Percentiles rank a stretch among this genome's conserved stretches.
phyloP scores from a whole-genome alignment of 2,888 invertebrate genomes.

The Macropis europaea region DNA sequence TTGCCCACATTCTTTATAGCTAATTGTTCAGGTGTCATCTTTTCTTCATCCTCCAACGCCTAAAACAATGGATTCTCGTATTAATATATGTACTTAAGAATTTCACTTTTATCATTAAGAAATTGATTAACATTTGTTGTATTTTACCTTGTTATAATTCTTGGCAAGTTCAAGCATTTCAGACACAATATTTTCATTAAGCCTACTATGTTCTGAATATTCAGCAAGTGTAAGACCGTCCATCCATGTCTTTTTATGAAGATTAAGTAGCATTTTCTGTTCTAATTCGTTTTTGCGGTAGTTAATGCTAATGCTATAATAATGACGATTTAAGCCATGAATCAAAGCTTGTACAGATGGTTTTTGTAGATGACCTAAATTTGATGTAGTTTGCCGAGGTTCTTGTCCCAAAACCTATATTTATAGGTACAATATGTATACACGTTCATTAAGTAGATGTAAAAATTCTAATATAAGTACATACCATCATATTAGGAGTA shows the following conservation, averaged over 20 bases:
- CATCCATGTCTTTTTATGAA: slow-evolving; percentile 99
- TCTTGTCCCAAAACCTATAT: slow-evolving; percentile 91
- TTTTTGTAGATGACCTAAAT: slow-evolving; percentile 98
- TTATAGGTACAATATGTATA: slow-evolving; percentile 14
- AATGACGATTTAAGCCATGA: slow-evolving; percentile 98
- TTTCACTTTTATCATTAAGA: not conserved
- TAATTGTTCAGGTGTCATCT: slow-evolving; percentile 99
- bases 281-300: slow-evolving; percentile 99
- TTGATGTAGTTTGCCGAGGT: slow-evolving; percentile 98
- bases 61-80: slow-evolving; percentile 64
- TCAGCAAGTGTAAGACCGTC: slow-evolving; percentile 95
- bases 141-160: slow-evolving; percentile 92
- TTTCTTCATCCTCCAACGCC: slow-evolving; percentile 99
- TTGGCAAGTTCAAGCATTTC: slow-evolving; percentile 99
- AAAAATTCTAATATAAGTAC: not conserved
- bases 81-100: not conserved
- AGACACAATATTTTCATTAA: slow-evolving; percentile 96
- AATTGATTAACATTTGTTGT: not conserved
- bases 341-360: slow-evolving; percentile 99
- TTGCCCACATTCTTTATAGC: slow-evolving; percentile 99
- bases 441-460: not conserved
- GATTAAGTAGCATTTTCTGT: slow-evolving; percentile 98
- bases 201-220: slow-evolving; percentile 94
- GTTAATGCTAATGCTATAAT: slow-evolving; percentile 99
- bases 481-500: slow-evolving; percentile 99